Evolutionary conservation across 64 coral and sea anemone species (phyloP).

Genomic region (Actinia equina): DNA sequence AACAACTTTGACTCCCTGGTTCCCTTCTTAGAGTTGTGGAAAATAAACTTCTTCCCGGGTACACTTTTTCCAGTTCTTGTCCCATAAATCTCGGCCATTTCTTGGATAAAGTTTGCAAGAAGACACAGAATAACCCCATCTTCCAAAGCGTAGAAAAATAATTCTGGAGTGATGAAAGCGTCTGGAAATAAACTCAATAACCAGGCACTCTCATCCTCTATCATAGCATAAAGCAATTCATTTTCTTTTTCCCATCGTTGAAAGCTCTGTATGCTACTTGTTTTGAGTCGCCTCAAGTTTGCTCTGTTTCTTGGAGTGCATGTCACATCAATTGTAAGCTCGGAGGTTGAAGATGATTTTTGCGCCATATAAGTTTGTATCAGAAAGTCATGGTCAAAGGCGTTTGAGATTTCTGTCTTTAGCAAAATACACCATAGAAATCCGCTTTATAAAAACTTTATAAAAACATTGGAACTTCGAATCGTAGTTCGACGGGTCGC

Average conservation of each 20-base stretch:
- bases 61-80: conserved; percentile 46
- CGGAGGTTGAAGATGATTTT: neutral
- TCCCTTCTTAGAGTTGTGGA: conserved; percentile 60
- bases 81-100: conserved; percentile 59
- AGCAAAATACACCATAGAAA: neutral
- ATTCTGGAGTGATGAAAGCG: conserved; percentile 76
- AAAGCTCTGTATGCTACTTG: conserved; percentile 79
- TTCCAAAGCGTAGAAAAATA: conserved; percentile 94
- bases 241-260: conserved; percentile 94
- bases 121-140: conserved; percentile 81
- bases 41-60: conserved; percentile 75
- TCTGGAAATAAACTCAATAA: conserved; percentile 81
- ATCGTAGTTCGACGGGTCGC: neutral
- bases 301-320: conserved; percentile 81
- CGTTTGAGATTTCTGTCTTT: too few relatives aligned
- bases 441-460: neutral
- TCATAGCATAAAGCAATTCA: conserved; percentile 89
- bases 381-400: too few relatives aligned
- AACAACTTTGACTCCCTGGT: conserved; percentile 76
- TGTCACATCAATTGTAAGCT: conserved; percentile 1
- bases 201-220: conserved; percentile 93
- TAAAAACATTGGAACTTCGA: neutral
- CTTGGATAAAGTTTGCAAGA: conserved; percentile 92
- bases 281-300: conserved; percentile 87
- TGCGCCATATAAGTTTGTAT: neutral